phyloP scores from a whole-genome alignment of 2,797 vertebrate genomes.

The Botia almorhae region DNA sequence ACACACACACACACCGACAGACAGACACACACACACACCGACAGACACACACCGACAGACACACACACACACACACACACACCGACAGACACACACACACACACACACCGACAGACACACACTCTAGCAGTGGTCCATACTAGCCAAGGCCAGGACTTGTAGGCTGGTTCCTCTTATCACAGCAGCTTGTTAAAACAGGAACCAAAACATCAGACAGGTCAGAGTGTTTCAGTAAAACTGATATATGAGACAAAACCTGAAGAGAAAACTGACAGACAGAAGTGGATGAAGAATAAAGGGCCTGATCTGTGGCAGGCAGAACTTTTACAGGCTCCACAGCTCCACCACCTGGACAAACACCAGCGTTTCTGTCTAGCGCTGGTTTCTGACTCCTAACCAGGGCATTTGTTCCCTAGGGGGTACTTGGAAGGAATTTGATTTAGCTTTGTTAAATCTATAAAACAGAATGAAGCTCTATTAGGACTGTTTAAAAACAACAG shows the following conservation, averaged over 20 bases:
- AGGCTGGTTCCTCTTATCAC: background rate
- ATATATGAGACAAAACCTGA: background rate
- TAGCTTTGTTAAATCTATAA: background rate
- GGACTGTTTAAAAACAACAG: no score
- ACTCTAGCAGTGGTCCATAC: background rate
- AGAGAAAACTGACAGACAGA: background rate
- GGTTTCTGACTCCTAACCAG: background rate
- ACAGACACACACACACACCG: no score
- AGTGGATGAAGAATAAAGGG: constrained; percentile 4
- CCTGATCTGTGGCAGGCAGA: constrained; percentile 42
- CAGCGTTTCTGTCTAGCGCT: constrained; percentile 36
- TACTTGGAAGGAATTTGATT: background rate
- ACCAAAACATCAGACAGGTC: background rate
- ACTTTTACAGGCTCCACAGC: constrained; percentile 77
- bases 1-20: no score
- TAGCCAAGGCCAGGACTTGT: background rate
- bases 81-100: no score
- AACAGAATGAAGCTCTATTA: background rate
- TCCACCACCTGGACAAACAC: constrained; percentile 79
- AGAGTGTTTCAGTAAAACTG: background rate
- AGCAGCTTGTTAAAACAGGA: constrained; percentile 19
- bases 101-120: constrained; percentile 67
- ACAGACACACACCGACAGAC: no score
- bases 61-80: no score
- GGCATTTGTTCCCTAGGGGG: no score